Evolutionary conservation across 2,113 vertebrate genomes (phyloP).

Genomic region (Engystomops pustulosus): DNA sequence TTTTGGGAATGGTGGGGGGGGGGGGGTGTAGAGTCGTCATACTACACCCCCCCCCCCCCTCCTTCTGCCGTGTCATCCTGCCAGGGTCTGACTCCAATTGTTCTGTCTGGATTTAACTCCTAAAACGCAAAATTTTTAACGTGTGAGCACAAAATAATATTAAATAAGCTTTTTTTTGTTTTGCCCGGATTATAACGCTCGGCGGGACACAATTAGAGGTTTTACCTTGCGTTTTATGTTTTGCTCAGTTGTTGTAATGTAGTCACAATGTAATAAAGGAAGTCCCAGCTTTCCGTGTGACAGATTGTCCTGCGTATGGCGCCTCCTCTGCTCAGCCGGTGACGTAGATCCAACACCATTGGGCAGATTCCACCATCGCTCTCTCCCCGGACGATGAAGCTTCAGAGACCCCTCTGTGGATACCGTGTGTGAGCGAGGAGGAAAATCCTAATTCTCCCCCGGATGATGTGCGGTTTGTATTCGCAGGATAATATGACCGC

Average conservation of each 20-base stretch:
- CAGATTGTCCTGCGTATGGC: conserved; percentile 10
- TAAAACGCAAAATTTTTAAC: background rate
- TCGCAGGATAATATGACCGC: background rate
- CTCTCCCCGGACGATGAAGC: conserved; percentile 25
- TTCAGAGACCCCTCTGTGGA: conserved; percentile 21
- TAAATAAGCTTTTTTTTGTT: too few relatives aligned
- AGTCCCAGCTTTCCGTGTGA: conserved; percentile 1
- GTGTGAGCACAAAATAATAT: too few relatives aligned
- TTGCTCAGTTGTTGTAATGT: too few relatives aligned
- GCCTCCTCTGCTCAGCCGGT: background rate
- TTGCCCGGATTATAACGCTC: too few relatives aligned
- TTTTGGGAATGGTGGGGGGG: too few relatives aligned
- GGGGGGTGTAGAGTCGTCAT: background rate
- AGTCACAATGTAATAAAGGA: background rate
- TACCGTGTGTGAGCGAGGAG: background rate
- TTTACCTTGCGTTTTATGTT: too few relatives aligned
- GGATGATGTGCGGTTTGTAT: conserved; percentile 28
- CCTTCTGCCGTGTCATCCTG: conserved; percentile 3
- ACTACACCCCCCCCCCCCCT: background rate
- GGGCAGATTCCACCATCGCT: conserved; percentile 20
- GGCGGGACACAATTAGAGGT: too few relatives aligned
- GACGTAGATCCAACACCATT: conserved; percentile 33
- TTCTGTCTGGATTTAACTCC: background rate
- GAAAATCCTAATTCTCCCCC: background rate
- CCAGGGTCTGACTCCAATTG: background rate